A percentile compares a stretch with the other conserved stretches of the same genome.
Conservation (phyloP, 1,140 invertebrate species). For the Reticulitermes speratus region DNA sequence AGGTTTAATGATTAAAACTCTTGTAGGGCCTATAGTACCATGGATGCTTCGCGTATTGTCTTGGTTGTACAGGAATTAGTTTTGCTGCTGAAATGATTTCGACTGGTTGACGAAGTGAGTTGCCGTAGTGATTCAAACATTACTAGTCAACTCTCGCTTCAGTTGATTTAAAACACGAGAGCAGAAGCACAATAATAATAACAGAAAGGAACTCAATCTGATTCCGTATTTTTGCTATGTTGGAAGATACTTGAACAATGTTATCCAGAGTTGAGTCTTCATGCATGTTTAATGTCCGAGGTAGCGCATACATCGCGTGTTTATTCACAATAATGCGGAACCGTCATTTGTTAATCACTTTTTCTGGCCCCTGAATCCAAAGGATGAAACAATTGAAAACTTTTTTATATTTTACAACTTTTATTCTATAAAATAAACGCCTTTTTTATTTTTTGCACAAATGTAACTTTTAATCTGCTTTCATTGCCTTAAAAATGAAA, state of each 20-base stretch:
- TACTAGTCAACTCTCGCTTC: neutral
- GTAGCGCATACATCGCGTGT: neutral
- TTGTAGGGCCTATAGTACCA: too few relatives aligned
- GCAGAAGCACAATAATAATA: neutral
- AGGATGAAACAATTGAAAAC: neutral
- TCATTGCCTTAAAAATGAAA: neutral
- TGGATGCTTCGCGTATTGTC: too few relatives aligned
- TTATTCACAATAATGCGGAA: neutral
- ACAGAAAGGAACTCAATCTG: neutral
- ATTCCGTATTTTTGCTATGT: neutral
- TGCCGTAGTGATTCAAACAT: neutral
- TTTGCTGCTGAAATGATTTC: too few relatives aligned
- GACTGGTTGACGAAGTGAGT: too few relatives aligned
- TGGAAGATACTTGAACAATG: neutral
- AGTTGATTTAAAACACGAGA: neutral
- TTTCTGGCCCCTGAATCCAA: neutral
- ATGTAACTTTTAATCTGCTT: neutral
- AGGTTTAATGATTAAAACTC: too few relatives aligned
- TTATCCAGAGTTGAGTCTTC: neutral
- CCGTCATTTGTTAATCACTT: constrained; percentile 5
- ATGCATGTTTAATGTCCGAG: neutral
- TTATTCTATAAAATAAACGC: neutral
- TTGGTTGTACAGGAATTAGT: too few relatives aligned
- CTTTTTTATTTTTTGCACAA: neutral
- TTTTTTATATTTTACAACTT: neutral